Evolutionary conservation across 2,113 vertebrate genomes (phyloP).

Genomic region (Calypte anna): DNA sequence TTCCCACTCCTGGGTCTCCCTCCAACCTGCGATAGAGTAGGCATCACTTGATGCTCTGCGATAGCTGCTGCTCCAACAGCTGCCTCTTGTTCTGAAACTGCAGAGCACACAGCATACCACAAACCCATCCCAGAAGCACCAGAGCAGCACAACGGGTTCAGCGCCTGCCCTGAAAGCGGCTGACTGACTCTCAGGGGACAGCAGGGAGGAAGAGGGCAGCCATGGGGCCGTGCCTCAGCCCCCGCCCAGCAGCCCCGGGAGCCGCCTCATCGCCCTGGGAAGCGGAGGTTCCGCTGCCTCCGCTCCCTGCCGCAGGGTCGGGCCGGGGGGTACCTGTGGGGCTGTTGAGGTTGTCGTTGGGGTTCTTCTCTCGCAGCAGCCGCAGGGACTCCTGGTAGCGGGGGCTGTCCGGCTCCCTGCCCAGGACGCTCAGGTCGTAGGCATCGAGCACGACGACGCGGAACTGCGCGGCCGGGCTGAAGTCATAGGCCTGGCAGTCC

Average conservation of each 20-base stretch:
- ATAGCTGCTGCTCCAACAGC: neutral
- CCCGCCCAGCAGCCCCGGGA: neutral
- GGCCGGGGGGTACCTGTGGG: slow-evolving; percentile 79
- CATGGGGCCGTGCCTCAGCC: too few relatives aligned
- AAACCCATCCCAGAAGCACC: neutral
- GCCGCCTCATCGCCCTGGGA: neutral
- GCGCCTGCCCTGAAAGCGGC: neutral
- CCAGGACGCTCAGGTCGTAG: slow-evolving; percentile 89
- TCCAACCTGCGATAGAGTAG: rapidly evolving
- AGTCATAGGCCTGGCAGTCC: slow-evolving; percentile 86
- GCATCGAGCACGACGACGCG: slow-evolving; percentile 87
- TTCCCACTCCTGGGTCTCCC: neutral
- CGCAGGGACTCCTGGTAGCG: slow-evolving; percentile 76
- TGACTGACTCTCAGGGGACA: rapidly evolving
- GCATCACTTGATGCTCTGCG: neutral
- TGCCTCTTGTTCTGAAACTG: too few relatives aligned
- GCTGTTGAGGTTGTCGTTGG: slow-evolving; percentile 86
- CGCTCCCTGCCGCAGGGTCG: rapidly evolving
- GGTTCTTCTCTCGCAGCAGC: slow-evolving; percentile 83
- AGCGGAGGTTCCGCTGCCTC: rapidly evolving
- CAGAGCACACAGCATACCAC: neutral
- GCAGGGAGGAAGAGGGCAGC: neutral
- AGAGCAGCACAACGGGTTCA: rapidly evolving
- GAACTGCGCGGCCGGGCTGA: slow-evolving; percentile 82
- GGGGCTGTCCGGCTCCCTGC: slow-evolving; percentile 75